Evolutionary conservation across 2,888 invertebrate genomes (phyloP), one percentile per base, ranked within the genome.

Genomic region (Tinea semifulvella): DNA sequence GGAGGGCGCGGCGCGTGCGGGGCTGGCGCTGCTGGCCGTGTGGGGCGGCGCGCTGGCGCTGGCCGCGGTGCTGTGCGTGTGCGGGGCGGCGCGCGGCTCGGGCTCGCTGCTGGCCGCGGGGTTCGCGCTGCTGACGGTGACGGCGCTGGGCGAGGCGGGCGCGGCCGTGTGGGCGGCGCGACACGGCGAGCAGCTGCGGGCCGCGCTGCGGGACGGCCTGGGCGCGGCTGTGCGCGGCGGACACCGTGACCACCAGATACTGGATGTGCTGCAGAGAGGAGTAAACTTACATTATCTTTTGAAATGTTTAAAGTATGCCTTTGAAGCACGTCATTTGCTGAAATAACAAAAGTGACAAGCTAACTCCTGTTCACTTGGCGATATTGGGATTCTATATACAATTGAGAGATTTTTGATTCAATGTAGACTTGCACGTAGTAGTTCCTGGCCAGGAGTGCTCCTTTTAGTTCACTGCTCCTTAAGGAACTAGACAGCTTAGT

Each of bases 91-190:
- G 46, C 60, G 72, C 3, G 48, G 55, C 16, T 51, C 66, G 68
- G 22, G 63, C 65, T 28, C 68, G 47, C 60, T 68, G 56, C 63
- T 77, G 54, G 73, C 71, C 38, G 68, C 57, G 14, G 69, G 68
- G 17, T 66, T 72, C 56, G 68, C 70, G 47, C 59, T 76, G 57
- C 64, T 73, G 50, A 69, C 72, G 50, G 61, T 73, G 46, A 59
- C 63, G 49, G 74, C 63, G 16, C 70, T 65, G 54, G 75, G 69
- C 5, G 75, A 72, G 59, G 75, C 63, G 27, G 68, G 63, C 31
- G 77, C 73, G 27, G 60, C 57, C 27, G 70, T 69, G 63, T 77
- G 79, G 79, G 79, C 72, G 54, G 70, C 73, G 14, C 66, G 68
- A 52, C 77, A 77, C 57, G 55, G 60, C 48, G 66, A 65, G 43